phyloP scores from a whole-genome alignment of 1,140 invertebrate species.

The Colletes latitarsis region DNA sequence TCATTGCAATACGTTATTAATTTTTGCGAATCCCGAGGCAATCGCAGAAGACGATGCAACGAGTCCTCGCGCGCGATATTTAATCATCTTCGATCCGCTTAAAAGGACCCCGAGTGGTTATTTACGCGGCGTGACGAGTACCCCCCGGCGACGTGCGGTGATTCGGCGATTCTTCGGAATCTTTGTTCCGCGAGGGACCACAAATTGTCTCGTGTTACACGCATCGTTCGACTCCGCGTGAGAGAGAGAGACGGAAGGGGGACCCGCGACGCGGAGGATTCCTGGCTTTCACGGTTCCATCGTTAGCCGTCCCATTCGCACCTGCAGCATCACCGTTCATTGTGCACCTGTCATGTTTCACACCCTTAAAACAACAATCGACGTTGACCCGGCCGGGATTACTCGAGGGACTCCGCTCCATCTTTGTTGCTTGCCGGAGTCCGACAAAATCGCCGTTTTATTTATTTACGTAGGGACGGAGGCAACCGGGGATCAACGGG shows the following conservation, averaged over 20 bases:
- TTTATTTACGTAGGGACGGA: constrained; percentile 68
- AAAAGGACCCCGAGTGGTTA: not conserved
- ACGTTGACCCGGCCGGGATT: constrained; percentile 72
- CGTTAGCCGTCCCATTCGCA: constrained; percentile 67
- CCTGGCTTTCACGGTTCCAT: constrained; percentile 53
- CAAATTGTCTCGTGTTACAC: constrained; percentile 61
- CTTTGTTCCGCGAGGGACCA: constrained; percentile 47
- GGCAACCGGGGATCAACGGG: not conserved
- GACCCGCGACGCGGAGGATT: constrained; percentile 49
- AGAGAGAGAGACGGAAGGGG: constrained; percentile 10
- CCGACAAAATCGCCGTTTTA: constrained; percentile 63
- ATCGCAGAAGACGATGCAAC: too few species aligned
- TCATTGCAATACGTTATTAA: too few species aligned
- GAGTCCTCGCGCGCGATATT: not conserved
- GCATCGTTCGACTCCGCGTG: constrained; percentile 24
- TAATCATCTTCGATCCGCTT: not conserved
- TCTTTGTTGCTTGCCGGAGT: constrained; percentile 32
- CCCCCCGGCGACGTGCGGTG: constrained; percentile 26
- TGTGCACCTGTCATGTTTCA: constrained; percentile 80
- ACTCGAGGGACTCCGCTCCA: constrained; percentile 33
- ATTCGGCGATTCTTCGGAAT: constrained; percentile 62
- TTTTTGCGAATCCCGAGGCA: not conserved
- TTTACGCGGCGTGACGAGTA: not conserved
- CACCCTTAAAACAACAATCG: constrained; percentile 79
- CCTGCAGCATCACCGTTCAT: constrained; percentile 77